These are phyloP conservation scores for Callimorpha dominula DNA, from an alignment of 2,888 invertebrate genomes.

Conservation along the genomic window DNA sequence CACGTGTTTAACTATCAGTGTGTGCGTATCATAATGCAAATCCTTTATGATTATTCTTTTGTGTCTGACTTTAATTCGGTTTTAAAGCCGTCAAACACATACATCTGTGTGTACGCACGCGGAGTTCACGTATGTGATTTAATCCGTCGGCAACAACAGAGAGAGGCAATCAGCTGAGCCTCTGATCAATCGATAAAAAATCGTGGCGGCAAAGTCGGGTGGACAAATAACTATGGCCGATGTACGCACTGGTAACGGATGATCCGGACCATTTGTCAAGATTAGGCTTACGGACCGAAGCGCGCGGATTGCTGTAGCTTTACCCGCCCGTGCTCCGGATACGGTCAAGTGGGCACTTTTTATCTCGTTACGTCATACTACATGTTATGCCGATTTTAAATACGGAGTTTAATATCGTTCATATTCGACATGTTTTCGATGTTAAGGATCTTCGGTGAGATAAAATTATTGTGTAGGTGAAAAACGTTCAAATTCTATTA, in stretches of 20 bases:
- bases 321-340: slow-evolving; percentile 21
- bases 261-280: slow-evolving; percentile 85
- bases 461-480: too few relatives aligned
- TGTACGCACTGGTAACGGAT: slow-evolving; percentile 70
- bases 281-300: slow-evolving; percentile 74
- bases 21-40: slow-evolving; percentile 74
- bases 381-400: background rate
- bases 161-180: slow-evolving; percentile 84
- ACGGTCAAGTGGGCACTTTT: slow-evolving; percentile 47
- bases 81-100: slow-evolving; percentile 46
- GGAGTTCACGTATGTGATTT: slow-evolving; percentile 53
- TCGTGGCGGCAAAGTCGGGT: slow-evolving; percentile 73
- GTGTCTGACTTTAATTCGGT: slow-evolving; percentile 71
- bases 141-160: slow-evolving; percentile 84
- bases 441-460: too few relatives aligned
- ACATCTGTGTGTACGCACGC: slow-evolving; percentile 15
- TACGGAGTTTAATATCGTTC: background rate
- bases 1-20: slow-evolving; percentile 38
- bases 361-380: slow-evolving; percentile 28
- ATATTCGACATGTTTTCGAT: too few relatives aligned
- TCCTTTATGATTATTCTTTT: slow-evolving; percentile 75
- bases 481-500: too few relatives aligned
- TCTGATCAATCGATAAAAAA: slow-evolving; percentile 85
- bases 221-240: slow-evolving; percentile 75
- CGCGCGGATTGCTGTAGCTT: slow-evolving; percentile 52